These are phyloP conservation scores for Conchocele bisecta DNA, from an alignment of 2,888 invertebrate genomes.

Conservation along the genomic window DNA sequence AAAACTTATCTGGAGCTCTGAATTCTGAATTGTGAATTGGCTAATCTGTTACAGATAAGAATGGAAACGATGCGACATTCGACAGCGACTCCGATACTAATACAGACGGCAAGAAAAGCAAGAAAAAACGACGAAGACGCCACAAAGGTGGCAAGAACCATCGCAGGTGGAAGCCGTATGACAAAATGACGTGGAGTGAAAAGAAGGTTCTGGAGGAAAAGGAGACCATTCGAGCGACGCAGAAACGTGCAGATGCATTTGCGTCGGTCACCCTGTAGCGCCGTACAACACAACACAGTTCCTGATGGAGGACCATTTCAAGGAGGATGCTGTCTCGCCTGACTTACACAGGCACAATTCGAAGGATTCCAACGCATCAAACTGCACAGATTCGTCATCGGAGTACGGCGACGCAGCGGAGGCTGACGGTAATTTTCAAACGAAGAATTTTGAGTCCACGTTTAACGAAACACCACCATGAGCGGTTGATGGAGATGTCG, in stretches of 20 bases:
- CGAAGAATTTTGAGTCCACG: conserved; percentile 95
- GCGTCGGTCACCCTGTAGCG: conserved; percentile 87
- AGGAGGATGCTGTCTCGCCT: conserved; percentile 72
- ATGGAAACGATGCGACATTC: conserved; percentile 35
- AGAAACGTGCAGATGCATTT: conserved; percentile 82
- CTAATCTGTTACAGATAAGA: too few relatives aligned
- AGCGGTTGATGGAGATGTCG: conserved; percentile 91
- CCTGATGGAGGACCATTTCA: conserved; percentile 94
- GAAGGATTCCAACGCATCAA: conserved; percentile 56
- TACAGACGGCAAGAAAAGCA: conserved; percentile 52
- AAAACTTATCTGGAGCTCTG: too few relatives aligned
- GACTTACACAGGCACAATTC: conserved; percentile 75
- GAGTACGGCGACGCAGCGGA: conserved; percentile 91
- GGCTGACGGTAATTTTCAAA: conserved; percentile 95
- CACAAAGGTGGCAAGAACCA: conserved; percentile 76
- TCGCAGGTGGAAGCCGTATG: conserved; percentile 87
- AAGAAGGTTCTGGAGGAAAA: conserved; percentile 84
- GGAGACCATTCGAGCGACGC: conserved; percentile 84
- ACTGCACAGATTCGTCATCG: conserved; percentile 85
- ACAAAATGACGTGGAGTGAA: conserved; percentile 87
- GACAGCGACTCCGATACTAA: conserved; percentile 62
- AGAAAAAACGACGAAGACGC: conserved; percentile 73
- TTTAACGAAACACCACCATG: conserved; percentile 95
- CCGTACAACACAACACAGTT: conserved; percentile 98
- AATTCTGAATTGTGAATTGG: too few relatives aligned